Evolutionary conservation across 2,113 vertebrate genomes (phyloP).

Genomic region (Argyrosomus japonicus): DNA sequence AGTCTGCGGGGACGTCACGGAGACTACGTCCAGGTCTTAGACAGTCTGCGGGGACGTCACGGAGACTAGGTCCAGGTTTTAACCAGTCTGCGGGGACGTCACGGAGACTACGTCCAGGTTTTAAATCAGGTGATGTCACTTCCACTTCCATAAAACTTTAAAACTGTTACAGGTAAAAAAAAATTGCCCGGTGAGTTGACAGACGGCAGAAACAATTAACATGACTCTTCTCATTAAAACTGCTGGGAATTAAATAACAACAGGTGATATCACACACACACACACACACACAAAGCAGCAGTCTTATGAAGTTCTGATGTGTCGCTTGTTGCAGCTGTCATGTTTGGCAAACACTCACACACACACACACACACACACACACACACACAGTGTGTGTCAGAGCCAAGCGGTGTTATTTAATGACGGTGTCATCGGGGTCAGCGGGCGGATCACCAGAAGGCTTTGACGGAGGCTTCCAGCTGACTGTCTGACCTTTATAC

Average conservation of each 20-base stretch:
- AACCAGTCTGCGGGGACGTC: no score
- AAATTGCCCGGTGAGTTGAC: neutral
- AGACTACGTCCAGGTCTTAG: no score
- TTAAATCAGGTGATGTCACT: no score
- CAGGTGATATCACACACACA: constrained; percentile 12
- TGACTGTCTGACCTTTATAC: constrained; percentile 59
- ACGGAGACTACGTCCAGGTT: no score
- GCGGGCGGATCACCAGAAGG: constrained; percentile 31
- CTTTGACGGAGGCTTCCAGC: constrained; percentile 42
- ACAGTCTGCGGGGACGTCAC: no score
- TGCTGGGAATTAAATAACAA: constrained; percentile 19
- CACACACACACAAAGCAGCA: constrained; percentile 12
- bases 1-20: no score
- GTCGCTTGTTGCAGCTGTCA: constrained; percentile 30
- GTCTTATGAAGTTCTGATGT: constrained; percentile 1
- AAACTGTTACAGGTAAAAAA: neutral
- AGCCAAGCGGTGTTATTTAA: constrained; percentile 37
- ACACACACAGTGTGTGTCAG: constrained; percentile 15
- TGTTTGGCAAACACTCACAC: constrained; percentile 12
- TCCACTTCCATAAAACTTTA: neutral
- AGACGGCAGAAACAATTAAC: neutral
- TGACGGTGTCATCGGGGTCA: constrained; percentile 27
- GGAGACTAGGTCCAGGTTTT: no score
- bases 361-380: constrained; percentile 16
- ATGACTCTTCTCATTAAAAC: neutral